These are phyloP conservation scores for Poicephalus gulielmi DNA, from an alignment of 2,113 vertebrate species.

Conservation along the genomic window DNA sequence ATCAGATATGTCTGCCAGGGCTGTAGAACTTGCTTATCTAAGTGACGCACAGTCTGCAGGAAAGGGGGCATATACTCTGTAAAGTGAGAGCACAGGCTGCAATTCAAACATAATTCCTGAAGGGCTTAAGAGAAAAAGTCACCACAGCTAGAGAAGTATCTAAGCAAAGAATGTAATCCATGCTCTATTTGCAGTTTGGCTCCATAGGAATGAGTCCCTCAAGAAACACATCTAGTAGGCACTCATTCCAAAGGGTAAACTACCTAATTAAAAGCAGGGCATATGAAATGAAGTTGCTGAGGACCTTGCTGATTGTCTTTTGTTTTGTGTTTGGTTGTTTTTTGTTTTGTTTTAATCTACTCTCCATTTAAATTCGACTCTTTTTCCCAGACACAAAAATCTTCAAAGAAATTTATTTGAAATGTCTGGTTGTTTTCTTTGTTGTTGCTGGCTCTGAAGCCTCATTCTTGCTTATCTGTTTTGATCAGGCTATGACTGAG, in stretches of 20 bases:
- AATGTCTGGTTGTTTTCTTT: slow-evolving; percentile 16
- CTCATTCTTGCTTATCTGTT: neutral
- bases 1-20: neutral
- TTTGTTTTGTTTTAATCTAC: neutral
- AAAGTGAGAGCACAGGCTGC: neutral
- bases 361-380: neutral
- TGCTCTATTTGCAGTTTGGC: neutral
- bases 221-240: neutral
- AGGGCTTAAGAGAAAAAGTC: neutral
- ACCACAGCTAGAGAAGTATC: neutral
- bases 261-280: neutral
- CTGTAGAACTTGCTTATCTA: neutral
- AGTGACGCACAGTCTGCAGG: neutral
- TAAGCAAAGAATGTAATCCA: neutral
- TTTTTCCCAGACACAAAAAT: slow-evolving; percentile 18
- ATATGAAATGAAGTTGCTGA: neutral
- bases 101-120: neutral
- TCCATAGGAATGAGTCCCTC: neutral
- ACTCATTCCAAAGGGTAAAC: neutral
- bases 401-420: slow-evolving; percentile 8
- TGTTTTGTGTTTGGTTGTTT: neutral
- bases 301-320: neutral
- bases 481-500: neutral
- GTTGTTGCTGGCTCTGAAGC: neutral
- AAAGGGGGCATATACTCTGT: neutral